Base-by-base conservation (phyloP, 2,113 vertebrate genomes). In the Coturnix japonica region DNA sequence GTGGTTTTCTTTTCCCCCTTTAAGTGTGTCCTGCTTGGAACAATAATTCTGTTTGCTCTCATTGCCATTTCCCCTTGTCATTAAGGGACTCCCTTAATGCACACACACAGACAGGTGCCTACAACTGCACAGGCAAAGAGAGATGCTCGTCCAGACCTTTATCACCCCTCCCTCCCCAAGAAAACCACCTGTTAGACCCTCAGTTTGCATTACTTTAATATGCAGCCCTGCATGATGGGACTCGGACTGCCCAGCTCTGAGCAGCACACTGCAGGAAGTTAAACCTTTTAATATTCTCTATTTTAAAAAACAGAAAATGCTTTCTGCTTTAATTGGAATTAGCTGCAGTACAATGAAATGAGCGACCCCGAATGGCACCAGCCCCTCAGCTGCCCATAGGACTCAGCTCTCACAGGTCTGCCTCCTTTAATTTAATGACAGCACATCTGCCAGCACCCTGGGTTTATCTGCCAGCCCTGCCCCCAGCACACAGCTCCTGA, bases 41-140 rank as follows among this genome's bases (percentile, higher is more conserved):
- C 1, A 1, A 11, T 9, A 26, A 59, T 63, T 75, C 23, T 15
- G 11, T 54, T 14, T 6, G 5, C 46, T 82, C 19, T 63, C 3
- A 0, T 1, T 26, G 54, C 33, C 3, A 1, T 1, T 46, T 13
- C 19, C 39, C 70, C 47, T 21, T 6, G 44, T 65, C 72, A 46
- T 18, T 1, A 2, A 3, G 10, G 37, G 43, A 8, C 13, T n/a
- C 61, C 20, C 57, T n/a, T n/a, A n/a, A n/a, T 18, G 23, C 46
- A 39, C 30, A 3, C 0, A 3, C 2, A 41, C 11, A 5, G 21
- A 49, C 21, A 19, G 53, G 1, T 6, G 6, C 39, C 49, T 5
- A 18, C 26, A 26, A 37, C n/a, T 21, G 26, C 33, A 16, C 19
- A 22, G 43, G 18, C 18, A 44, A 26, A 59, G 30, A 7, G 39